A percentile compares a stretch with the other conserved stretches of the same genome.
Conservation (phyloP, 2,888 invertebrate species). For the Habrosyne pyritoides region DNA sequence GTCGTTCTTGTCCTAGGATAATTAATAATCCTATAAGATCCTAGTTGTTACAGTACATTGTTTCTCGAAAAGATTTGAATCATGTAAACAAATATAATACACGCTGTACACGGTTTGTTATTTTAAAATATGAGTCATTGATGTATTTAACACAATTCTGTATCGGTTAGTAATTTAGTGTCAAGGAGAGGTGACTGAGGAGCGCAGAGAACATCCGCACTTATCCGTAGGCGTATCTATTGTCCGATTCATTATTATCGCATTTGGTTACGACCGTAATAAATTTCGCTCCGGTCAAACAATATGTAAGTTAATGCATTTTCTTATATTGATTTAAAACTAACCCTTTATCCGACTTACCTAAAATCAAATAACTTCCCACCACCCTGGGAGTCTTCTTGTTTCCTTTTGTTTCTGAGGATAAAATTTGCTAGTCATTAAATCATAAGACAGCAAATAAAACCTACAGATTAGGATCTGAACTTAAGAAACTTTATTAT, state of each 20-base stretch:
- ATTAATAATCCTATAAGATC: too few relatives aligned
- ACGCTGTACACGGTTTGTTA: background rate
- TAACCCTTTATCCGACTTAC: too few relatives aligned
- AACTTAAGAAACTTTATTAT: too few relatives aligned
- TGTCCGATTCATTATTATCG: background rate
- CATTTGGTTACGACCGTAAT: background rate
- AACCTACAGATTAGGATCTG: too few relatives aligned
- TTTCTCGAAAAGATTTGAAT: background rate
- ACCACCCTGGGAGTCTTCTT: too few relatives aligned
- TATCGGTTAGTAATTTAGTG: conserved; percentile 60
- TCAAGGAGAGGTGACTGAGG: conserved; percentile 54
- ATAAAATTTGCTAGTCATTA: too few relatives aligned
- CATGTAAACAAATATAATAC: background rate
- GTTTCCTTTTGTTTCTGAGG: too few relatives aligned
- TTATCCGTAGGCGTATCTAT: conserved; percentile 23
- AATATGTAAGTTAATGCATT: background rate
- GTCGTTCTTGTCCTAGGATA: too few relatives aligned
- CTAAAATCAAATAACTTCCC: too few relatives aligned
- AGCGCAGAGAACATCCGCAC: conserved; percentile 27
- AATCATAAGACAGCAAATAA: too few relatives aligned
- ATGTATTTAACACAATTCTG: conserved; percentile 53
- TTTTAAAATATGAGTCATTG: conserved; percentile 43
- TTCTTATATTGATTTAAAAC: too few relatives aligned
- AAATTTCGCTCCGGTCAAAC: background rate
- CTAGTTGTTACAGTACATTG: too few relatives aligned